Evolutionary conservation across 2,797 vertebrate genomes (phyloP), one percentile per base, ranked within the genome.

Genomic region (Falco concolor): DNA sequence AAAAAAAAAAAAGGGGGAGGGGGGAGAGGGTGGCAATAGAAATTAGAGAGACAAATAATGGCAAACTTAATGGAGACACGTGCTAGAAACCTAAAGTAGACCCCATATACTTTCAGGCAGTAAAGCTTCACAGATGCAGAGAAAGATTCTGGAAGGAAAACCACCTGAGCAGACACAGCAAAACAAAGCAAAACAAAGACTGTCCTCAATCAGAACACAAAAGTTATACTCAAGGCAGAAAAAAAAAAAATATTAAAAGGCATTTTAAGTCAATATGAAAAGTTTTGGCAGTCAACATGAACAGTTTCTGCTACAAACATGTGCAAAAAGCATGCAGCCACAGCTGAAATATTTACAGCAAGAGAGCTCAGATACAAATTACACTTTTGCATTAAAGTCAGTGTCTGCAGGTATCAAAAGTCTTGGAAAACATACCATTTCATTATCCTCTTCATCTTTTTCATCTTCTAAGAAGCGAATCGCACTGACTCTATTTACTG

Each of bases 401-500:
- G 40, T 8, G 14, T 18, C 72, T 89, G 75, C 13, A 79, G 27
- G 20, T 25, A 86, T 27, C 72, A 49, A 80, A 85, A 61, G 40
- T 9, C 42, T 42, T 80, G 52, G 50, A 50, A 91, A 94, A 95
- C 98, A 94, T 98, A 99, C 99, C 99, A 98, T 98, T 72, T 99
- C 98, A 3, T 98, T 98, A 4, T 99, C 99, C 0, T 99, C 98
- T 32, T 98, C 98, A 19, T 99, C 99, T 84, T 98, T 98, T 13
- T 99, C 98, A 11, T 99, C 99, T 74, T 99, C 99, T 86, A 99
- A 86, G 97, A 99, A 99, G 77, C 99, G 99, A 97, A 99, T 99
- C 93, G 99, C 98, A 74, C 99, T 99, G 97, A 98, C 98, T 97
- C 99, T 98, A 95, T 99, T 98, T 65, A 98, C 92, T 18, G 98